Evolutionary conservation across 1,140 invertebrate genomes (phyloP).

Genomic region (Frieseomelitta varia): DNA sequence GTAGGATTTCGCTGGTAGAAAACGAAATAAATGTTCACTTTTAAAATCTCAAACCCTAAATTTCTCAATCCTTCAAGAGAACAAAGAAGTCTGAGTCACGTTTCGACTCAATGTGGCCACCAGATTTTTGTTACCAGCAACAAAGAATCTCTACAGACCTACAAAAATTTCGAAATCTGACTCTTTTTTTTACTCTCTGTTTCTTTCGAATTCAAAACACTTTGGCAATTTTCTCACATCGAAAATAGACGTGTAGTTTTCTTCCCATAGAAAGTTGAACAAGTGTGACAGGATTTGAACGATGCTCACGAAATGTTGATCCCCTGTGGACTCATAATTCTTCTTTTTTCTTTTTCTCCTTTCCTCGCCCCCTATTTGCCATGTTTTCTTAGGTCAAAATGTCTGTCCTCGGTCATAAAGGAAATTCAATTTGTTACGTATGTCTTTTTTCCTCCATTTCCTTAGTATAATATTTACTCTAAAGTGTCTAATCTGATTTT

Average conservation of each 20-base stretch:
- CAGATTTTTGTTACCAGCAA: constrained; percentile 6
- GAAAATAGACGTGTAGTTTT: neutral
- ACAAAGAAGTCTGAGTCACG: neutral
- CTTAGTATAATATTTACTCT: too few species aligned
- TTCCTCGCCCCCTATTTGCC: neutral
- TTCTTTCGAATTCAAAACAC: neutral
- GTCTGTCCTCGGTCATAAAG: too few species aligned
- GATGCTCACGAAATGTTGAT: constrained; percentile 4
- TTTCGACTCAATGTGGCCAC: constrained; percentile 18
- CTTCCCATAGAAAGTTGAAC: neutral
- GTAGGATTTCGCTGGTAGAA: too few species aligned
- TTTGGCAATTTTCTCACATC: neutral
- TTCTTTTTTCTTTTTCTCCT: neutral
- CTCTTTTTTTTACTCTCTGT: neutral
- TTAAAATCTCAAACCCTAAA: too few species aligned
- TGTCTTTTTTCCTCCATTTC: too few species aligned
- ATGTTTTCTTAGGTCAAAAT: constrained; percentile 19
- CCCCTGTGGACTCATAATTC: constrained; percentile 22
- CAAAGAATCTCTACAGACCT: too few species aligned
- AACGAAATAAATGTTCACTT: too few species aligned
- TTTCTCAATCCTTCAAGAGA: too few species aligned
- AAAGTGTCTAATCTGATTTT: too few species aligned
- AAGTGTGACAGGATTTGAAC: constrained; percentile 18
- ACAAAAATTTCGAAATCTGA: constrained; percentile 16
- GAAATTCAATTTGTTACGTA: too few species aligned